These are phyloP conservation scores for Cydia amplana DNA, from an alignment of 1,140 invertebrate species.

Conservation along the genomic window DNA sequence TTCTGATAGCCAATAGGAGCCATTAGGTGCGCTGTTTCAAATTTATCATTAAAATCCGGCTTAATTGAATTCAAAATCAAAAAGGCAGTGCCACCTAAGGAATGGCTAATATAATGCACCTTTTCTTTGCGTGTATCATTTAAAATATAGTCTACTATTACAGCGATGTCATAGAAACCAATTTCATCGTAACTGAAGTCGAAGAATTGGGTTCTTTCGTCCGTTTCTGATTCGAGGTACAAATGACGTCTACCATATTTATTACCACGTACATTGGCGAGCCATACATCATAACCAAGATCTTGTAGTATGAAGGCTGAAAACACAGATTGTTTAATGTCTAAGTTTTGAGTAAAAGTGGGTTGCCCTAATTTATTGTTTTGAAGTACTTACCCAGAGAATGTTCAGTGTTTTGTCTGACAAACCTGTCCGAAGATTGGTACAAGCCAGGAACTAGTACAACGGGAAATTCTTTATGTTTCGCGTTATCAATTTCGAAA, in stretches of 20 bases:
- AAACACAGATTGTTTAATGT: neutral
- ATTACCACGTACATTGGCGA: conserved; percentile 12
- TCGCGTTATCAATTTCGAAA: neutral
- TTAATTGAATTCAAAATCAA: neutral
- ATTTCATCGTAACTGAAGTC: conserved; percentile 21
- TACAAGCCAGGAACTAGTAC: conserved; percentile 11
- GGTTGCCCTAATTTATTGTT: neutral
- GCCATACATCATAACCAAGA: conserved; percentile 11
- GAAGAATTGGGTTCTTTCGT: neutral
- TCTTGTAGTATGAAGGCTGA: conserved; percentile 24
- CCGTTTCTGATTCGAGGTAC: conserved; percentile 17
- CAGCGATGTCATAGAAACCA: conserved; percentile 8
- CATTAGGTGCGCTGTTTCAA: neutral
- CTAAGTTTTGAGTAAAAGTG: neutral
- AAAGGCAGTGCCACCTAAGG: conserved; percentile 9
- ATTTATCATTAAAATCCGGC: conserved; percentile 12
- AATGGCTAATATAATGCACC: conserved; percentile 5
- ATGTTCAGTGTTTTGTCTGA: neutral
- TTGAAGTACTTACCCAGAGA: neutral
- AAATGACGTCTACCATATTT: conserved; percentile 1
- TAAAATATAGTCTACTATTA: conserved; percentile 9
- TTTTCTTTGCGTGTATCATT: neutral
- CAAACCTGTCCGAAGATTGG: conserved; percentile 10
- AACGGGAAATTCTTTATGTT: neutral
- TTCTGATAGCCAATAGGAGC: conserved; percentile 20